Conservation (phyloP, 2,113 vertebrate genomes). For the Varanus salvator region DNA sequence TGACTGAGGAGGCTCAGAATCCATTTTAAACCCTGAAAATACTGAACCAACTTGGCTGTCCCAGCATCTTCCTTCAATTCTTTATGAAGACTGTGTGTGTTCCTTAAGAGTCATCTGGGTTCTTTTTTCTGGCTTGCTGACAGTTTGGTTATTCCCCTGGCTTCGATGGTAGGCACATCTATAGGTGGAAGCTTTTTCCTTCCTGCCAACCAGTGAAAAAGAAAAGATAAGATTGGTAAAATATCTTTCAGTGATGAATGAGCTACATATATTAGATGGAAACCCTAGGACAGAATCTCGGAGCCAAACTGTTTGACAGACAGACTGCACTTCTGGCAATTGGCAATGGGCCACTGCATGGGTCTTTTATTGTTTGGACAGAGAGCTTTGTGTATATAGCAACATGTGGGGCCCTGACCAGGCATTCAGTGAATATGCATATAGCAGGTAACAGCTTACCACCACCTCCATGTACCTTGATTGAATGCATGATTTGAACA, state of each 20-base stretch:
- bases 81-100: conserved; percentile 48
- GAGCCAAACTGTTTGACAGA: conserved; percentile 35
- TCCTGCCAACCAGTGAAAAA: conserved; percentile 75
- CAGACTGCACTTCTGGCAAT: background rate
- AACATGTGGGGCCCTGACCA: background rate
- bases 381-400: background rate
- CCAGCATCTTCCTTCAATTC: conserved; percentile 22
- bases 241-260: background rate
- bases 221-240: conserved; percentile 56
- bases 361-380: background rate
- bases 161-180: conserved; percentile 67
- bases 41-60: background rate
- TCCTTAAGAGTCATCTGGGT: conserved; percentile 70
- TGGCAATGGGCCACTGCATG: background rate
- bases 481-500: background rate
- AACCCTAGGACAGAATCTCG: background rate
- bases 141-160: conserved; percentile 68
- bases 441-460: background rate
- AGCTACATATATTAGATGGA: fast-evolving
- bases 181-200: conserved; percentile 70
- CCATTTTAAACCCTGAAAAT: conserved; percentile 32
- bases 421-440: background rate
- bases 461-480: background rate
- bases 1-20: conserved; percentile 49
- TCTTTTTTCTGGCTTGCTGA: conserved; percentile 76